Percentiles rank a stretch among this genome's conserved stretches.
Evolutionary conservation across 2,113 vertebrate genomes (phyloP).

Genomic region (Phainopepla nitens): DNA sequence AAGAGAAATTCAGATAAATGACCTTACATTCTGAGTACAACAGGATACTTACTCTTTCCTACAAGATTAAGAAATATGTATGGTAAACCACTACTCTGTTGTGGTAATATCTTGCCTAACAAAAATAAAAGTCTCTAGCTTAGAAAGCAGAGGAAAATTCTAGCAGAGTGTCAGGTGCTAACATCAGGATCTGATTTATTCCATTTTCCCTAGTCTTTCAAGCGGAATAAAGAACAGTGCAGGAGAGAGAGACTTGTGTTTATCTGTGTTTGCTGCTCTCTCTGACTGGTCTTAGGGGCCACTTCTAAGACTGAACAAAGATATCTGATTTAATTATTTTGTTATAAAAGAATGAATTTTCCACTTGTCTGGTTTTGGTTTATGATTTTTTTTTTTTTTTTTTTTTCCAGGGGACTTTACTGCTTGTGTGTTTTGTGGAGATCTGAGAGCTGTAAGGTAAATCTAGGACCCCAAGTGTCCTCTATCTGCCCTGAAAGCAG

Average conservation of each 20-base stretch:
- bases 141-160: neutral
- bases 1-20: neutral
- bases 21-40: neutral
- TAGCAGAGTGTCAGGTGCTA: neutral
- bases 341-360: neutral
- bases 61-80: neutral
- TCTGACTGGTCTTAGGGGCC: neutral
- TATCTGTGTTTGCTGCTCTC: neutral
- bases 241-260: neutral
- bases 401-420: neutral
- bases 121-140: neutral
- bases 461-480: neutral
- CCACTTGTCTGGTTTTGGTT: neutral
- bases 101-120: neutral
- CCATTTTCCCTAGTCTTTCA: neutral
- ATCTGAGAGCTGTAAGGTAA: neutral
- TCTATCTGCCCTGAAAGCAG: neutral
- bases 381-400: too few species aligned
- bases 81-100: neutral
- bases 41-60: neutral
- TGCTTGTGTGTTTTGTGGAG: neutral
- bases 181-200: neutral
- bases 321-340: neutral
- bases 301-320: neutral
- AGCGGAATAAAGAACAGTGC: neutral